Conservation (phyloP, 2,888 invertebrate species). For the Anoplius nigerrimus region DNA sequence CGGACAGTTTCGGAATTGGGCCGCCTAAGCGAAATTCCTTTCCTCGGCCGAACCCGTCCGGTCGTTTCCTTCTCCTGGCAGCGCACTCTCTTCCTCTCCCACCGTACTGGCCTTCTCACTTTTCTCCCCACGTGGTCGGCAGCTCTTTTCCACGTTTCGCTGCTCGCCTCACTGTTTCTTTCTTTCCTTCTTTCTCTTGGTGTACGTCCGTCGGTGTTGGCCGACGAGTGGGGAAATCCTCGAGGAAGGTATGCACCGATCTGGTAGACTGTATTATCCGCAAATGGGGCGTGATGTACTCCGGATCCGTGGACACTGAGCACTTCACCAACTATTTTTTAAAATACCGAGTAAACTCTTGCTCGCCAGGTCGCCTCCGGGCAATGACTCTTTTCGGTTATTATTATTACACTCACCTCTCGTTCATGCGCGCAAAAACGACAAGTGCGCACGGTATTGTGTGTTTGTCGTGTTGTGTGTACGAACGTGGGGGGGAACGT, state of each 20-base stretch:
- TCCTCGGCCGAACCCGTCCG: too few relatives aligned
- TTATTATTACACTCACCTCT: slow-evolving; percentile 33
- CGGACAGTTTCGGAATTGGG: background rate
- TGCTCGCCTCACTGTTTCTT: slow-evolving; percentile 42
- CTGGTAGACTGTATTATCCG: too few relatives aligned
- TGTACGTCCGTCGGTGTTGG: too few relatives aligned
- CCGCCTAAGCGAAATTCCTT: too few relatives aligned
- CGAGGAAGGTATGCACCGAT: too few relatives aligned
- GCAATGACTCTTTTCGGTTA: slow-evolving; percentile 43
- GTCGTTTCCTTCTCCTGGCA: background rate
- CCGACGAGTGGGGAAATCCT: too few relatives aligned
- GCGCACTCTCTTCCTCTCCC: slow-evolving; percentile 16
- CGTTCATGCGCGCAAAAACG: slow-evolving; percentile 39
- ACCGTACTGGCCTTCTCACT: slow-evolving; percentile 35
- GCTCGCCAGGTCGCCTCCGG: slow-evolving; percentile 22
- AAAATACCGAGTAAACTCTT: too few relatives aligned
- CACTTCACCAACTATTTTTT: slow-evolving; percentile 42
- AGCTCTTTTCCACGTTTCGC: slow-evolving; percentile 29
- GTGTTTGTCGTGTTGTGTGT: background rate
- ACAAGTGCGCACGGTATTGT: slow-evolving; percentile 13
- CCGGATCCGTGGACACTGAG: slow-evolving; percentile 29
- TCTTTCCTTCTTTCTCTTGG: too few relatives aligned
- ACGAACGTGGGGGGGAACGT: slow-evolving; percentile 1
- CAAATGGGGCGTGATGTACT: slow-evolving; percentile 6
- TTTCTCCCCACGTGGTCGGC: too few relatives aligned